These are phyloP conservation scores for Noturus placidus DNA, from an alignment of 2,113 vertebrate genomes.

Conservation along the genomic window DNA sequence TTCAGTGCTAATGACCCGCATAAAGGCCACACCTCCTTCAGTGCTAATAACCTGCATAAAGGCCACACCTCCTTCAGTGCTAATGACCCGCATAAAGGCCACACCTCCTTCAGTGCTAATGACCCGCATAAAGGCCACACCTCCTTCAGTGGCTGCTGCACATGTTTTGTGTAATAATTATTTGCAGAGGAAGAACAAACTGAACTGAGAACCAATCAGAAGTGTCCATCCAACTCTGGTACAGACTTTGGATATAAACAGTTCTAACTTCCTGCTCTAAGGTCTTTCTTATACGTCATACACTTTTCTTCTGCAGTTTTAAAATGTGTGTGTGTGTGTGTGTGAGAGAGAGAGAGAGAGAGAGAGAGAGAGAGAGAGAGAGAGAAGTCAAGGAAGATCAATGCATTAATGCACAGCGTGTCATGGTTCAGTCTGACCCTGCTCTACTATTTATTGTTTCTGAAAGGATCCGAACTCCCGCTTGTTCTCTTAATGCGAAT, in stretches of 20 bases:
- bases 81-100: neutral
- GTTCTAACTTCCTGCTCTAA: neutral
- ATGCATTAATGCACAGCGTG: neutral
- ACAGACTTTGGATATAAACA: neutral
- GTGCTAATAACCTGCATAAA: neutral
- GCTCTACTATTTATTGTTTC: neutral
- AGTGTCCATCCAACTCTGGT: neutral
- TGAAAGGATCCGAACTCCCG: conserved; percentile 17
- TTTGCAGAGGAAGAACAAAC: neutral
- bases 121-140: neutral
- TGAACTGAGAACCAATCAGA: neutral
- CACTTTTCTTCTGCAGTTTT: neutral
- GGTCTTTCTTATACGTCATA: neutral
- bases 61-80: neutral
- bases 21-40: neutral
- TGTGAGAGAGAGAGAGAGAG: too few species aligned
- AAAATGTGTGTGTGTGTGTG: neutral
- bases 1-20: neutral
- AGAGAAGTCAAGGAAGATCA: too few species aligned
- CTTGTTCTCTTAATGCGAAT: conserved; percentile 19
- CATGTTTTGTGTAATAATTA: neutral
- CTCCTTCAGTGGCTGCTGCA: neutral
- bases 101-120: neutral
- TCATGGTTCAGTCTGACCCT: neutral
- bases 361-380: neutral